Percentiles rank a stretch among this genome's conserved stretches.
Evolutionary conservation across 2,888 invertebrate genomes (phyloP).

Genomic region (Oscheius myriophilus): DNA sequence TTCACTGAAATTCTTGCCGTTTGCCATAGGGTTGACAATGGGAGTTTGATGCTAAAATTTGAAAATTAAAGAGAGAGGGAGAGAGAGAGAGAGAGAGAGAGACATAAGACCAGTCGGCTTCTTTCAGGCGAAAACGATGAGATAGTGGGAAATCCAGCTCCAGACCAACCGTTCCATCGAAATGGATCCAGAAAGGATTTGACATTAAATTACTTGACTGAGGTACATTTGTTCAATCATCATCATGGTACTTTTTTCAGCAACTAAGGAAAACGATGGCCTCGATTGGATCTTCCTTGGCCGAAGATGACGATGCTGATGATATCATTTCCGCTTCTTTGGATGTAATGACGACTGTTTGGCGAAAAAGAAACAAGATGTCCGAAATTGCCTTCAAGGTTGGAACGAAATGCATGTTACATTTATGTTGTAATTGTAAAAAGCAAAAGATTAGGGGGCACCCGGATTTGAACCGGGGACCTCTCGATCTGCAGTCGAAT

Average conservation of each 20-base stretch:
- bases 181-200: constrained; percentile 3
- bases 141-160: neutral
- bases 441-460: too few relatives aligned
- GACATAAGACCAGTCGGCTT: too few relatives aligned
- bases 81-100: too few relatives aligned
- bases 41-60: too few relatives aligned
- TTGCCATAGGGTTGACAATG: too few relatives aligned
- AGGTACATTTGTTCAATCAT: neutral
- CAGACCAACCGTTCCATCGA: constrained; percentile 8
- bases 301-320: constrained; percentile 10
- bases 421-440: neutral
- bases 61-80: too few relatives aligned
- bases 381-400: constrained; percentile 65
- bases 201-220: neutral
- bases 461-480: constrained; percentile 63
- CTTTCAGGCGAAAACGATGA: constrained; percentile 14
- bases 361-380: constrained; percentile 57
- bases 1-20: too few relatives aligned
- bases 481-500: constrained; percentile 70
- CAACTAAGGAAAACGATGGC: constrained; percentile 24
- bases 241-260: neutral
- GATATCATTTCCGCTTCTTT: constrained; percentile 32
- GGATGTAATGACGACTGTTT: constrained; percentile 49
- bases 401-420: too few relatives aligned
- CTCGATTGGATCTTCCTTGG: neutral